phyloP scores from a whole-genome alignment of 2,113 vertebrate genomes.

The Scomber scombrus region DNA sequence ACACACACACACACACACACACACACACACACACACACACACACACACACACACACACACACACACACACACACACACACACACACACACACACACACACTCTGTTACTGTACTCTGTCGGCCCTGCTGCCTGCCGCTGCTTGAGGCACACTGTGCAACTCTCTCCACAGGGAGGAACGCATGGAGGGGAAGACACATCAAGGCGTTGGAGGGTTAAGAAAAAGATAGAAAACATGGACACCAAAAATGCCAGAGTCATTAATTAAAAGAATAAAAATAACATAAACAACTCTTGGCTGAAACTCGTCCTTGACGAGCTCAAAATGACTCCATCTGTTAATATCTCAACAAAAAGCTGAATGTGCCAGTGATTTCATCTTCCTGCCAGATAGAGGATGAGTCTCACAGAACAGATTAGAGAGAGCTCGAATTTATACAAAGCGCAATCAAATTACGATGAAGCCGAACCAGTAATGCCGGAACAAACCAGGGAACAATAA shows the following conservation, averaged over 20 bases:
- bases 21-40: not conserved
- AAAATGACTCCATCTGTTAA: slow-evolving; percentile 66
- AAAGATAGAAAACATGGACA: not conserved
- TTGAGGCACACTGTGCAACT: slow-evolving; percentile 41
- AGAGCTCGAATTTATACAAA: slow-evolving; percentile 28
- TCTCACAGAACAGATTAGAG: slow-evolving; percentile 17
- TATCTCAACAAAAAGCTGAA: slow-evolving; percentile 28
- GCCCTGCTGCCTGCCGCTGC: slow-evolving; percentile 22
- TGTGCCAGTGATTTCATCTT: slow-evolving; percentile 36
- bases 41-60: not conserved
- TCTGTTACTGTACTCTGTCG: slow-evolving; percentile 11
- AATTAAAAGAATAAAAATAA: slow-evolving; percentile 9
- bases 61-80: slow-evolving; percentile 1
- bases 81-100: not conserved
- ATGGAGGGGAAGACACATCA: slow-evolving; percentile 15
- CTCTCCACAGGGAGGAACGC: slow-evolving; percentile 26
- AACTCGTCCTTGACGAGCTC: slow-evolving; percentile 26
- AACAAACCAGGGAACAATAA: slow-evolving; percentile 35
- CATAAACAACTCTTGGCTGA: not conserved
- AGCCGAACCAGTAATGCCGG: slow-evolving; percentile 15
- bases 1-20: not conserved
- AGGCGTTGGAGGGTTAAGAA: not conserved
- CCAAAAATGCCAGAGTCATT: not conserved
- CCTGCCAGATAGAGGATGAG: slow-evolving; percentile 46
- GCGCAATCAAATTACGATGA: slow-evolving; percentile 28